phyloP scores from a whole-genome alignment of 2,797 vertebrate genomes.

The Amniataba percoides region DNA sequence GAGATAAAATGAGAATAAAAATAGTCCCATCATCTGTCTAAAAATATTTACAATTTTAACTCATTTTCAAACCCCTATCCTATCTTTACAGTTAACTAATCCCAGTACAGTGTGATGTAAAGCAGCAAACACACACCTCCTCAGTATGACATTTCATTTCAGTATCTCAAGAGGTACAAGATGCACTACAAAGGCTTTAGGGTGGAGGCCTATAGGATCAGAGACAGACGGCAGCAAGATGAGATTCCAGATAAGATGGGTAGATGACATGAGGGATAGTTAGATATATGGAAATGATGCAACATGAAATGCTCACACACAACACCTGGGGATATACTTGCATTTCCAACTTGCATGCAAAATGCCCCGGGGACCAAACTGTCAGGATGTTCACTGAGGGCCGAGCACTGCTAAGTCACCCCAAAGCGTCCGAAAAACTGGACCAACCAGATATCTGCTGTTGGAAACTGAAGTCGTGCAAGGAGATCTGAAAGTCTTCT shows the following conservation, averaged over 20 bases:
- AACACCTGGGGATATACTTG: slow-evolving; percentile 56
- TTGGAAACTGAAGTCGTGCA: not conserved
- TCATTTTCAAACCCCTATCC: not conserved
- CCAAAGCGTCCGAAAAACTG: slow-evolving; percentile 42
- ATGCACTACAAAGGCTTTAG: not conserved
- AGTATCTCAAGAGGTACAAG: not conserved
- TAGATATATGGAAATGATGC: slow-evolving; percentile 28
- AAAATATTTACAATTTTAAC: not conserved
- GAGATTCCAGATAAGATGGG: slow-evolving; percentile 28
- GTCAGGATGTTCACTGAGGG: slow-evolving; percentile 31
- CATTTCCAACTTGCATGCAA: slow-evolving; percentile 21
- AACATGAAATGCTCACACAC: too few relatives aligned
- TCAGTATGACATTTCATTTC: slow-evolving; percentile 5
- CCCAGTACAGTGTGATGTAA: slow-evolving; percentile 8
- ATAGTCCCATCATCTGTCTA: not conserved
- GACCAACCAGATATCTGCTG: slow-evolving; percentile 51
- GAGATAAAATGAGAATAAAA: not conserved
- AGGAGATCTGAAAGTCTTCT: slow-evolving; percentile 11
- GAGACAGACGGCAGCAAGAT: slow-evolving; percentile 8
- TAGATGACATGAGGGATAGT: slow-evolving; percentile 13
- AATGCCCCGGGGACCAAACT: slow-evolving; percentile 46
- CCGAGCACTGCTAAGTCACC: too few relatives aligned
- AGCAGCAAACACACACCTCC: not conserved
- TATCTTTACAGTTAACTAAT: not conserved
- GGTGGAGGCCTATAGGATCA: slow-evolving; percentile 1